These are phyloP conservation scores for Conopomorpha cramerella DNA, from an alignment of 1,140 invertebrate species.

Conservation along the genomic window DNA sequence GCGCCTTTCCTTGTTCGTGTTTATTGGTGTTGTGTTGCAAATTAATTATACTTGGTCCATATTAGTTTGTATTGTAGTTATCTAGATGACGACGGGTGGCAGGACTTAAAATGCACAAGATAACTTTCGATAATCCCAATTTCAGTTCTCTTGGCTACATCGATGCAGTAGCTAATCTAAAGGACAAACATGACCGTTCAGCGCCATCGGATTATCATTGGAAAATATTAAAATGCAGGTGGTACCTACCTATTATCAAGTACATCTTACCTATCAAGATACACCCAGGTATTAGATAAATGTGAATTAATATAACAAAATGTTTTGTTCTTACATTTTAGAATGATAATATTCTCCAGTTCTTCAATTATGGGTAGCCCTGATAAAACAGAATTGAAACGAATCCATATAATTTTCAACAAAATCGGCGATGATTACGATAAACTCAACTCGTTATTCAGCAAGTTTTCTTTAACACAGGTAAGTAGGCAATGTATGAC, in stretches of 20 bases:
- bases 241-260: constrained; percentile 4
- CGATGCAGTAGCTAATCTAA: constrained; percentile 26
- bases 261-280: constrained; percentile 2
- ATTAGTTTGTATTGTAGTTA: too few species aligned
- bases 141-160: constrained; percentile 31
- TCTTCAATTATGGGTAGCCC: constrained; percentile 42
- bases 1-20: too few species aligned
- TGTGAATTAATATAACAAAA: too few species aligned
- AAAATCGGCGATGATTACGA: constrained; percentile 36
- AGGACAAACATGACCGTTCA: constrained; percentile 44
- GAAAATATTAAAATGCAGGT: constrained; percentile 58
- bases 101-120: too few species aligned
- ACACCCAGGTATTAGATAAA: too few species aligned
- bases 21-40: too few species aligned
- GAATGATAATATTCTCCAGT: constrained; percentile 52
- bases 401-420: constrained; percentile 43
- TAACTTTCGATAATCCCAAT: constrained; percentile 19
- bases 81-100: too few species aligned
- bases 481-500: too few species aligned
- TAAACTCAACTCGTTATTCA: constrained; percentile 30
- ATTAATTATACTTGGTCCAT: too few species aligned
- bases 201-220: constrained; percentile 46
- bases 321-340: constrained; percentile 12
- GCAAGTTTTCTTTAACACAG: constrained; percentile 34
- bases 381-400: constrained; percentile 29